Conservation (phyloP, 2,888 invertebrate genomes). For the Synergus umbraculus region DNA sequence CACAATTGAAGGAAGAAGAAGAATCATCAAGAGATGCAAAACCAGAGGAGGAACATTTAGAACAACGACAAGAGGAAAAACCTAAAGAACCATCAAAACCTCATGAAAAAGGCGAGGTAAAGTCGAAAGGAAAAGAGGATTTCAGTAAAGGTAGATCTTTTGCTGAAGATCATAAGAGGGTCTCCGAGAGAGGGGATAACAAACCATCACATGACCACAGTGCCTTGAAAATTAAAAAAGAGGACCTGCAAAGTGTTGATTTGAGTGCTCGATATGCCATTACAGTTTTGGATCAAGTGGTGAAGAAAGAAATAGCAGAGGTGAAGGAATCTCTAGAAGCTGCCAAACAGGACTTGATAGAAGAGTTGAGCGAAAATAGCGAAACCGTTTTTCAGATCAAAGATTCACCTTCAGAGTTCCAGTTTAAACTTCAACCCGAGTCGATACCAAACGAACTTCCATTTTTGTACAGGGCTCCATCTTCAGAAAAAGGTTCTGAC, state of each 20-base stretch:
- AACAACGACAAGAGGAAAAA: neutral
- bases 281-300: constrained; percentile 77
- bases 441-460: constrained; percentile 81
- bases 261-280: constrained; percentile 72
- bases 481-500: constrained; percentile 67
- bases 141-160: constrained; percentile 52
- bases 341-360: constrained; percentile 84
- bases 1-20: neutral
- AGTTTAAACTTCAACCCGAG: constrained; percentile 82
- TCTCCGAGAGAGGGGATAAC: constrained; percentile 69
- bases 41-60: constrained; percentile 40
- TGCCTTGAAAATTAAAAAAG: constrained; percentile 78
- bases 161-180: constrained; percentile 65
- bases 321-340: constrained; percentile 85
- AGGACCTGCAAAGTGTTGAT: constrained; percentile 70
- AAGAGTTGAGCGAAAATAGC: constrained; percentile 83
- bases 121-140: constrained; percentile 39
- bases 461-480: constrained; percentile 76
- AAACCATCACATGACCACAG: constrained; percentile 70
- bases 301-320: constrained; percentile 85
- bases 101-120: neutral
- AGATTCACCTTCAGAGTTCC: constrained; percentile 86
- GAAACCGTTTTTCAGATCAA: constrained; percentile 78
- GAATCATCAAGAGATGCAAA: constrained; percentile 31
- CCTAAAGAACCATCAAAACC: neutral